A percentile compares a stretch with the other conserved stretches of the same genome.
Evolutionary conservation across 2,797 vertebrate genomes (phyloP).

Genomic region (Chiloscyllium punctatum): DNA sequence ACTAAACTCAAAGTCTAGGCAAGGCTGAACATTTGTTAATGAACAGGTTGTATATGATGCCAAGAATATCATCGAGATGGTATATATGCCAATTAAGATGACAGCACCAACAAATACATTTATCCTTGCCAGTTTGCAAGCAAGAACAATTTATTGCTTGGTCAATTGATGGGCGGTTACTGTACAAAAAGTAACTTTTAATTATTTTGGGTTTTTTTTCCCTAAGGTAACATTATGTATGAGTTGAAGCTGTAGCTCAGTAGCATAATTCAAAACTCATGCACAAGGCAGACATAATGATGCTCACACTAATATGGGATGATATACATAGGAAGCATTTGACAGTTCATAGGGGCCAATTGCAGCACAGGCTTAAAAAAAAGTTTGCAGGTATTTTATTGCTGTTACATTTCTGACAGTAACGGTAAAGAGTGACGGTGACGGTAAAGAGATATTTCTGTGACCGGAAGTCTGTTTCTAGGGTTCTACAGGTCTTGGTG

Average conservation of each 20-base stretch:
- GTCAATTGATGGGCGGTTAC: neutral
- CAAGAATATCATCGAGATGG: conserved; percentile 3
- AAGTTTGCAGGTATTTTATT: neutral
- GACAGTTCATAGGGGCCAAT: neutral
- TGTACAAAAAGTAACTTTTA: neutral
- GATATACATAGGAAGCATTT: neutral
- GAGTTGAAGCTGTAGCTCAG: neutral
- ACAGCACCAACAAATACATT: neutral
- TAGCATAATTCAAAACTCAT: neutral
- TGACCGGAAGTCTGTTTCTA: too few relatives aligned
- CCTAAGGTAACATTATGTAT: neutral
- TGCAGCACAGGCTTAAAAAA: neutral
- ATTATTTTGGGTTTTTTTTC: neutral
- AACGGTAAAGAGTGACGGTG: too few relatives aligned
- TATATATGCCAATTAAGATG: neutral
- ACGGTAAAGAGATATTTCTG: too few relatives aligned
- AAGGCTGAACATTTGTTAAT: neutral
- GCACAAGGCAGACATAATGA: neutral
- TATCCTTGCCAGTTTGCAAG: neutral
- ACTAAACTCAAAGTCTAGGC: neutral
- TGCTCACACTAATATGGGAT: neutral
- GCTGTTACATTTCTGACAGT: neutral
- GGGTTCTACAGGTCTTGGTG: too few relatives aligned
- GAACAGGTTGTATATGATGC: neutral
- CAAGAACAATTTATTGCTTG: neutral